A percentile compares a stretch with the other conserved stretches of the same genome.
These are phyloP conservation scores for Pseudopleuronectes americanus DNA, from an alignment of 2,797 vertebrate species.

Conservation along the genomic window DNA sequence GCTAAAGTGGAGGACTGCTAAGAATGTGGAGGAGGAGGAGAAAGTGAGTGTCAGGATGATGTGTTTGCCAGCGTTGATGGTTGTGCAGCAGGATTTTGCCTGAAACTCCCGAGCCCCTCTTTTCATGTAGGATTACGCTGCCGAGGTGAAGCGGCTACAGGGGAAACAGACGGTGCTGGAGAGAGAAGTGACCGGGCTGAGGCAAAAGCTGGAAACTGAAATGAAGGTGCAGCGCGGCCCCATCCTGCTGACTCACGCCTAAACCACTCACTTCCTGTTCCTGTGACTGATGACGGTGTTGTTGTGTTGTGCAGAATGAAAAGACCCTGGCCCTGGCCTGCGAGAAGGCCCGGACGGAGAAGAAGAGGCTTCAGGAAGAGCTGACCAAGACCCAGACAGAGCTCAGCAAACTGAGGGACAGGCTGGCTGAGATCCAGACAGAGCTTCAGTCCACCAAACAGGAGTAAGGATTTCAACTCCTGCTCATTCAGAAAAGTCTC, in stretches of 20 bases:
- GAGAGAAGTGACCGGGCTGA: slow-evolving; percentile 84
- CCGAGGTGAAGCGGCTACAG: slow-evolving; percentile 82
- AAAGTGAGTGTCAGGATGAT: slow-evolving; percentile 64
- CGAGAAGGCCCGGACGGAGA: slow-evolving; percentile 82
- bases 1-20: slow-evolving; percentile 90
- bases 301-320: slow-evolving; percentile 68
- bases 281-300: slow-evolving; percentile 32
- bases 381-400: slow-evolving; percentile 82
- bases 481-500: not conserved
- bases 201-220: slow-evolving; percentile 88
- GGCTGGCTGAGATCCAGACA: slow-evolving; percentile 85
- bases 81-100: slow-evolving; percentile 8
- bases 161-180: slow-evolving; percentile 87
- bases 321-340: slow-evolving; percentile 78
- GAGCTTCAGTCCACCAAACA: slow-evolving; percentile 88
- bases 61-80: slow-evolving; percentile 14
- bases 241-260: slow-evolving; percentile 37
- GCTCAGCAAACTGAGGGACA: slow-evolving; percentile 80
- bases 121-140: slow-evolving; percentile 70
- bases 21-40: slow-evolving; percentile 83
- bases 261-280: slow-evolving; percentile 26
- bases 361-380: slow-evolving; percentile 84
- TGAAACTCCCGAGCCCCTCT: slow-evolving; percentile 3
- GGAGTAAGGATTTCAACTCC: slow-evolving; percentile 83
- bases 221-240: slow-evolving; percentile 79